Base-by-base conservation (phyloP, 2,113 vertebrate species). In the Carassius gibelio region DNA sequence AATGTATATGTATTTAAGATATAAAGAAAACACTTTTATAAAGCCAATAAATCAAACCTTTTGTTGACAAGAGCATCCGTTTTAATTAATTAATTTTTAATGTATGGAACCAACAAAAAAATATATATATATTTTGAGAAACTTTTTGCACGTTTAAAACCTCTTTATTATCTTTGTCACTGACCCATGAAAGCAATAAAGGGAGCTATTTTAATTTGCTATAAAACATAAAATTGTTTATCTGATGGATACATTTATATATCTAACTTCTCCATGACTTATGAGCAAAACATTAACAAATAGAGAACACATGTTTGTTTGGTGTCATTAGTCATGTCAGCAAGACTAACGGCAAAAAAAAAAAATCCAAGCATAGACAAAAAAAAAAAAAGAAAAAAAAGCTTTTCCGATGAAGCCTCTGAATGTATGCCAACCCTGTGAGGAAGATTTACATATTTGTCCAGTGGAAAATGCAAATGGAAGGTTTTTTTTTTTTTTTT, bases 281-380 rank as follows among this genome's bases (percentile, higher is more conserved):
- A 84, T n/a, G 34, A 84, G 23, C 8, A 52, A 50, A 50, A 76
- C 59, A 77, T n/a, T 59, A 75, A 42, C 50, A 82, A 71, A 59
- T n/a, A 74, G 7, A 23, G 72, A 84, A 52, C 48, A 81, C 34
- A 69, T 85, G 64, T 59, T 26, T 38, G 21, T 55, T 68, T 78
- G 66, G 14, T 42, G 38, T 38, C 50, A 84, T 84, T 68, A 87
- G 19, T 84, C 45, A 82, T 52, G 23, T 87, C 83, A 59, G 34
- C 23, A 66, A 81, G 57, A 61, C 59, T 75, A n/a, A 68, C 10
- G 10, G 19, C 42, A 5, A 77, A 81, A 10, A 72, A 74, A 50
- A 61, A 50, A 86, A 86, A 72, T 7, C n/a, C 48, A 66, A 13
- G 8, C 42, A 9, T 11, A 8, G 45, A 15, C 36, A 17, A 55